A percentile compares a stretch with the other conserved stretches of the same genome.
phyloP scores from a whole-genome alignment of 2,113 vertebrate genomes.

The Halcyon malimbica region DNA sequence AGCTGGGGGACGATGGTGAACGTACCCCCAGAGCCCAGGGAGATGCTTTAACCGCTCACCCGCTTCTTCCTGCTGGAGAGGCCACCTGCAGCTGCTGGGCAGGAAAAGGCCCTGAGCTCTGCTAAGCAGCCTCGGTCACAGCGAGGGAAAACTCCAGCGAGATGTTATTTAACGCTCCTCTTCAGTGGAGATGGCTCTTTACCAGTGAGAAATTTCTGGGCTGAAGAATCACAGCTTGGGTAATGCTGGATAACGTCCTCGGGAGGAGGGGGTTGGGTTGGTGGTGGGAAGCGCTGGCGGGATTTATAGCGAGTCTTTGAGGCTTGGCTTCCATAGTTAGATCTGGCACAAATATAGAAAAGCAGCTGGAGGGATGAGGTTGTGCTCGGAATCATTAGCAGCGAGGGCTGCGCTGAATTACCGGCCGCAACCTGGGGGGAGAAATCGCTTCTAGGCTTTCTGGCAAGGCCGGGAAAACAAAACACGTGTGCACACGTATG shows the following conservation, averaged over 20 bases:
- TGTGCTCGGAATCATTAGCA: conserved; percentile 49
- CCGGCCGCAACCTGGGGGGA: background rate
- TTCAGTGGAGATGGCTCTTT: conserved; percentile 21
- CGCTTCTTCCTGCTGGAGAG: background rate
- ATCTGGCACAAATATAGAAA: conserved; percentile 47
- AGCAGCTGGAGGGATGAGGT: conserved; percentile 59
- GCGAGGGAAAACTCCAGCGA: background rate
- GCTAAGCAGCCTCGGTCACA: background rate
- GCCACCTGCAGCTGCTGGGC: background rate
- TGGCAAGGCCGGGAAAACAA: background rate
- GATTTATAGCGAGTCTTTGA: conserved; percentile 32
- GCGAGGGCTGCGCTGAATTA: background rate
- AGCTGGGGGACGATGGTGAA: background rate
- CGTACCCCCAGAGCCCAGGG: fast-evolving
- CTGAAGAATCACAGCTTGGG: conserved; percentile 38
- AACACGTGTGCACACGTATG: fast-evolving
- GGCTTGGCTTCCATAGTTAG: conserved; percentile 32
- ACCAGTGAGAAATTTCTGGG: conserved; percentile 28
- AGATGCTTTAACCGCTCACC: background rate
- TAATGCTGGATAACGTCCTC: conserved; percentile 25
- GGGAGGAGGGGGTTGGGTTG: background rate
- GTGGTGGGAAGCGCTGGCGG: background rate
- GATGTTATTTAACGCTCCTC: conserved; percentile 17
- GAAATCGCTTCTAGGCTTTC: background rate
- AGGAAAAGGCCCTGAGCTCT: background rate